Base-by-base conservation (phyloP, 2,113 vertebrate species). In the Carettochelys insculpta region DNA sequence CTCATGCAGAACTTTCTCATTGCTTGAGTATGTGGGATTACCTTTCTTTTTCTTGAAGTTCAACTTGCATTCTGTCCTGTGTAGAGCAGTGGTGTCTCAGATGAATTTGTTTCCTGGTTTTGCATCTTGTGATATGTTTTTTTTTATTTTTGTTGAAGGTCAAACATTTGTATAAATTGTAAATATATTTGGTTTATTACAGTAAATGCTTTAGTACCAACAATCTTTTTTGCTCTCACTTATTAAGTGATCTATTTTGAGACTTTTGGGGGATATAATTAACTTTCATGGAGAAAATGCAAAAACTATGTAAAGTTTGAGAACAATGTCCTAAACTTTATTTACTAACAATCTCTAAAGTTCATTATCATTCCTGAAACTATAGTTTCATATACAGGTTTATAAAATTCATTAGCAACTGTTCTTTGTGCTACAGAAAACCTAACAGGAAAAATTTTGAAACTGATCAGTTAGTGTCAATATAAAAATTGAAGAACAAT, bases 131-230 rank as follows among this genome's bases (percentile, higher is more conserved):
- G 97, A 97, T 97, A 96, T 95, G 96, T 97, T 97, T 98, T 97
- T 98, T 98, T 98, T 97, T 98, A 98, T 97, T 98, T 98, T 98
- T 98, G 96, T 98, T 98, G 96, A 97, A 97, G 98, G 97, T 98
- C 98, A 98, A 98, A 97, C 97, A 97, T 98, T 98, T 99, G 98
- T 99, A 99, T 96, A 98, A 99, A 99, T 96, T 99, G 98, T 99
- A 99, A 97, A 99, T 99, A 98, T 98, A 98, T 98, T 97, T 98
- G 98, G 97, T 99, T 99, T 99, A 98, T 97, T 99, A 99, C 98
- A 98, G 98, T 98, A 99, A 98, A 98, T 98, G 97, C 98, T 99
- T 99, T 99, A 99, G 99, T 98, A 99, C 96, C 96, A 98, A 97
- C 97, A 97, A 96, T 89, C 97, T 98, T 98, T 97, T 97, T 98